phyloP scores from a whole-genome alignment of 1,140 invertebrate genomes.

The Periplaneta americana region DNA sequence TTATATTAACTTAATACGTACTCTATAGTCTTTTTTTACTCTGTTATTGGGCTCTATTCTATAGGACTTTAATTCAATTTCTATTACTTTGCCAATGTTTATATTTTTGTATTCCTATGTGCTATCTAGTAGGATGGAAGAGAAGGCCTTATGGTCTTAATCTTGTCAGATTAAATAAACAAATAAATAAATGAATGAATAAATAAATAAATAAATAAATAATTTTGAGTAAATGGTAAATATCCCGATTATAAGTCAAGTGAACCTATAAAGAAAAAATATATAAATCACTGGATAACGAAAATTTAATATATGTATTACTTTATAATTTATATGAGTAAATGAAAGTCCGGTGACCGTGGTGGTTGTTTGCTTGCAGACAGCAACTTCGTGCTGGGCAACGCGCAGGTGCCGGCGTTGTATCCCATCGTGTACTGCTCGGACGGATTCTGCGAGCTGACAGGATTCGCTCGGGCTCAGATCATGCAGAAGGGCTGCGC shows the following conservation, averaged over 20 bases:
- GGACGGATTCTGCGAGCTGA: slow-evolving; percentile 96
- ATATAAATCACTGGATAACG: background rate
- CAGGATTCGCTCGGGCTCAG: slow-evolving; percentile 87
- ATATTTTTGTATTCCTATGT: no score
- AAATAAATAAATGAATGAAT: no score
- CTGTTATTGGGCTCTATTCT: background rate
- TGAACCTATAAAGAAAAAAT: background rate
- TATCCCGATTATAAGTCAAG: background rate
- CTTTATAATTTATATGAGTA: background rate
- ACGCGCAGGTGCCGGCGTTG: slow-evolving; percentile 82
- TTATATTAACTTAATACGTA: no score
- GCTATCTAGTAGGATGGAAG: no score
- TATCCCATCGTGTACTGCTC: slow-evolving; percentile 98
- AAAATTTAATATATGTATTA: background rate
- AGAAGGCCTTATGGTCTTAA: no score
- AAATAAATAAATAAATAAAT: no score
- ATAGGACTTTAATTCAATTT: background rate
- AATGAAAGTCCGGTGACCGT: background rate
- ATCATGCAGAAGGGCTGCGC: slow-evolving; percentile 96
- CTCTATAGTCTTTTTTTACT: no score
- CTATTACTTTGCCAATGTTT: no score
- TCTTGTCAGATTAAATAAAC: no score
- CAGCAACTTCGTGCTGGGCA: slow-evolving; percentile 96
- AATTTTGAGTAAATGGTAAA: background rate
- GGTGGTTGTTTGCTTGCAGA: slow-evolving; percentile 60